These are phyloP conservation scores for Diplodus puntazzo DNA, from an alignment of 2,797 vertebrate genomes.

Conservation along the genomic window DNA sequence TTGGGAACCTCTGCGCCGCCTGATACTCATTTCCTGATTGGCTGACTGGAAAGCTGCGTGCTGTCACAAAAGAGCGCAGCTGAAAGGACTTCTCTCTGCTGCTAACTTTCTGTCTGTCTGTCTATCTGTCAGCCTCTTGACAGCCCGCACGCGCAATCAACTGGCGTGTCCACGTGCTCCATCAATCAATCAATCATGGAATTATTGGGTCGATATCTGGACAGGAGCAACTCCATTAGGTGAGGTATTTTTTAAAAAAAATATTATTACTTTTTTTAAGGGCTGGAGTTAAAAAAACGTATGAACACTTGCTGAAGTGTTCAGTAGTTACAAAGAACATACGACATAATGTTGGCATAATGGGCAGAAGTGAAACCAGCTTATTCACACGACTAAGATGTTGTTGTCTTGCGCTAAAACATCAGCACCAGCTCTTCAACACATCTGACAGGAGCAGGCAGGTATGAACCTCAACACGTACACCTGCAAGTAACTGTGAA, in stretches of 20 bases:
- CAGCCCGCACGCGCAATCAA: too few species aligned
- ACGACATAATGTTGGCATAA: background rate
- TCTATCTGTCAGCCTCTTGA: background rate
- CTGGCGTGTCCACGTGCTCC: conserved; percentile 3
- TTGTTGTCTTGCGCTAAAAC: background rate
- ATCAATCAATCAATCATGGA: conserved; percentile 64
- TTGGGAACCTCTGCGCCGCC: conserved; percentile 49
- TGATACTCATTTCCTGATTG: conserved; percentile 67
- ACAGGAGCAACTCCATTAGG: conserved; percentile 72
- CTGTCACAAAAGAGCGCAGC: background rate
- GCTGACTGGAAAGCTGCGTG: conserved; percentile 25
- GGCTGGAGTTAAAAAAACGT: background rate
- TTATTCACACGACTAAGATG: background rate
- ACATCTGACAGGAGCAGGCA: background rate
- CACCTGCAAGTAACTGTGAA: background rate
- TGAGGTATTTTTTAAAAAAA: conserved; percentile 25
- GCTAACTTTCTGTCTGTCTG: background rate
- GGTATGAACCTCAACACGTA: background rate
- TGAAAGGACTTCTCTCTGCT: background rate
- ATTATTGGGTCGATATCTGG: conserved; percentile 74
- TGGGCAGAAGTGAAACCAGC: background rate
- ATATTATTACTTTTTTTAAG: background rate
- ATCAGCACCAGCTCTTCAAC: background rate
- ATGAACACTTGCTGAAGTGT: background rate
- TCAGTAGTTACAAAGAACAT: background rate